phyloP scores from a whole-genome alignment of 30 jellyfish, hydroid and myxozoan genomes.

The Hydractinia symbiolongicarpus region DNA sequence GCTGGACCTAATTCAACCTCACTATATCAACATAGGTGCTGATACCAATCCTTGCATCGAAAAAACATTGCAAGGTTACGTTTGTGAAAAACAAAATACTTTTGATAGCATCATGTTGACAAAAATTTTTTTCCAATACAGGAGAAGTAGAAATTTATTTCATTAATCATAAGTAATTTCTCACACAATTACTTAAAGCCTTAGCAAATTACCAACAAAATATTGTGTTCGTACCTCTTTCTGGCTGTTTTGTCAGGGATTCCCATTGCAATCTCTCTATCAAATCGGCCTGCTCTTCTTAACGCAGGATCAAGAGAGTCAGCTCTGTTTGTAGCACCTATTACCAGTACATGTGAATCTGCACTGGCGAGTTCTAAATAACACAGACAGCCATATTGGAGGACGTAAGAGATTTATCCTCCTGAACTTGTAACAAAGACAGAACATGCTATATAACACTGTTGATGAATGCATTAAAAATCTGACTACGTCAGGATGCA shows the following conservation, averaged over 20 bases:
- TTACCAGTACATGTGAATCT: constrained; percentile 80
- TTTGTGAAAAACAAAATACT: too few species aligned
- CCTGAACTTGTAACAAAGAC: not conserved
- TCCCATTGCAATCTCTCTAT: constrained; percentile 94
- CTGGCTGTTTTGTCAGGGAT: constrained; percentile 86
- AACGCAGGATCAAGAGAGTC: constrained; percentile 96
- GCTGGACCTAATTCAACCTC: too few species aligned
- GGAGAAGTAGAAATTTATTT: too few species aligned
- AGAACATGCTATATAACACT: not conserved
- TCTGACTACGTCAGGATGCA: too few species aligned
- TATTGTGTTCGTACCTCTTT: constrained; percentile 32
- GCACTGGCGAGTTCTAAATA: constrained; percentile 67
- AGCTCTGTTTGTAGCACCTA: constrained; percentile 96
- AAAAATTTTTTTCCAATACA: too few species aligned
- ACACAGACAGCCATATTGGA: not conserved
- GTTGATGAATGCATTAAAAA: too few species aligned
- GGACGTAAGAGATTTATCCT: not conserved
- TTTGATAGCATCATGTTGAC: too few species aligned
- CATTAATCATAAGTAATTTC: too few species aligned
- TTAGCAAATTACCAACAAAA: not conserved
- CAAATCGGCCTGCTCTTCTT: constrained; percentile 99
- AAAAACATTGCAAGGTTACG: too few species aligned
- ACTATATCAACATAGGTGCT: too few species aligned
- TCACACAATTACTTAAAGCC: too few species aligned
- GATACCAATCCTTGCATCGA: too few species aligned